Base-by-base conservation (phyloP, 2,888 invertebrate genomes). In the Malthinus flaveolus region DNA sequence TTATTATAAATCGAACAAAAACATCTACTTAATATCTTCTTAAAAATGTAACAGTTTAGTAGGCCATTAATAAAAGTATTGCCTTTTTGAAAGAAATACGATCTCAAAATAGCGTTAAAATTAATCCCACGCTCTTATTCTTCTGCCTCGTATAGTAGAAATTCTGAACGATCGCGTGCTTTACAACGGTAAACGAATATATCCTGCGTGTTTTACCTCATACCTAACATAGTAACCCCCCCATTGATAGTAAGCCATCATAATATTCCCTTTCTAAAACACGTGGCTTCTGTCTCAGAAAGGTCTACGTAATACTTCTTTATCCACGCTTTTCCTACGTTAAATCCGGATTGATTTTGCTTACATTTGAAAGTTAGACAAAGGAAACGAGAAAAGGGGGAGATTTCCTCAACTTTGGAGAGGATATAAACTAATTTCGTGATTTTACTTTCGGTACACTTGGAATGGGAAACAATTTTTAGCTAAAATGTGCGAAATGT, bases 241-340 rank as follows among this genome's bases (percentile, higher is more conserved):
- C 12, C 34, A 44, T 39, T 12, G 39, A 42, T 37, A 58, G 46
- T 47, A 44, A 52, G 44, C 53, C 52, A 53, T 58, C 53, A 52
- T 52, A 58, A 58, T 58, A 49, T 42, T 42, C 39, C 39, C 56
- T 23, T 23, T 5, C 57, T 37, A 31, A 32, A 36, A 47, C 58
- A 58, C 58, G 58, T 58, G 53, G 48, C 58, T 52, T 49, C 32
- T 49, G 58, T 58, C 58, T 58, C 58, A 53, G 49, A 58, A 32
- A 47, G 39, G 47, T 58, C 42, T 52, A 53, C 49, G 53, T 58
- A 52, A 58, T 58, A 32, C 49, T 49, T n/a, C 47, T 42, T 53
- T 58, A 52, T 58, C 52, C 52, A 48, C 52, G 48, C 48, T 42
- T 53, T n/a, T 58, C 39, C 52, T 45, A 49, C 49, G 44, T 42